Base-by-base conservation (phyloP, 2,888 invertebrate genomes). In the Mechanitis mazaeus region DNA sequence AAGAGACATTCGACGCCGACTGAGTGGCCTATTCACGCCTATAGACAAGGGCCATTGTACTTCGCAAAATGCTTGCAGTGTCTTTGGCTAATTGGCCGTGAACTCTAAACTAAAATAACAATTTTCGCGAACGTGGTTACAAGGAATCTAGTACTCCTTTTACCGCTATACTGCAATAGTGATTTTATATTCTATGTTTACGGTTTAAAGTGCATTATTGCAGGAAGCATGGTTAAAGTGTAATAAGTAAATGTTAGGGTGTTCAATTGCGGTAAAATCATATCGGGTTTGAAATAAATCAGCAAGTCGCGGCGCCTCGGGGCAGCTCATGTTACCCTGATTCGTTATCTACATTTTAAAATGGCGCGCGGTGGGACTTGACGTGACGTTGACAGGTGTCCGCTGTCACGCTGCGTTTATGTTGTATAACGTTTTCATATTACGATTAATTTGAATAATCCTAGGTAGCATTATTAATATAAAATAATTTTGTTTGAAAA, bases 261-360 rank as follows among this genome's bases (percentile, higher is more conserved):
- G 76, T 81, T 83, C 81, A 78, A 84, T 83, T 84, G 84, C 79
- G 82, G 81, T 78, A 77, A 83, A 87, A 87, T 84, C 85, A 85
- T 85, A 87, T 87, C 87, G 83, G 79, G 77, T 80, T 83, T 84
- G 80, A 85, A 85, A 88, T 86, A 87, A 87, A 87, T 87, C 87
- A 83, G 83, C 79, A 79, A 72, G 81, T 79, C 75, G 76, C 78
- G 75, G 73, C 78, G 76, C 77, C 77, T 75, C 72, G 79, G 83
- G 80, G 79, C 77, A 79, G 81, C 78, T 86, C 82, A 75, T 74
- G 85, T 86, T 86, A 84, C 86, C 85, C 85, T 83, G 78, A 83
- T 83, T 84, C 83, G 84, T 84, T 85, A 83, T 86, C 85, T 87
- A 85, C 85, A 85, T 87, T 84, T 77, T 80, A 78, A 78, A 85